A percentile compares a stretch with the other conserved stretches of the same genome.
Conservation (phyloP, 2,797 vertebrate genomes). For the Masticophis lateralis region DNA sequence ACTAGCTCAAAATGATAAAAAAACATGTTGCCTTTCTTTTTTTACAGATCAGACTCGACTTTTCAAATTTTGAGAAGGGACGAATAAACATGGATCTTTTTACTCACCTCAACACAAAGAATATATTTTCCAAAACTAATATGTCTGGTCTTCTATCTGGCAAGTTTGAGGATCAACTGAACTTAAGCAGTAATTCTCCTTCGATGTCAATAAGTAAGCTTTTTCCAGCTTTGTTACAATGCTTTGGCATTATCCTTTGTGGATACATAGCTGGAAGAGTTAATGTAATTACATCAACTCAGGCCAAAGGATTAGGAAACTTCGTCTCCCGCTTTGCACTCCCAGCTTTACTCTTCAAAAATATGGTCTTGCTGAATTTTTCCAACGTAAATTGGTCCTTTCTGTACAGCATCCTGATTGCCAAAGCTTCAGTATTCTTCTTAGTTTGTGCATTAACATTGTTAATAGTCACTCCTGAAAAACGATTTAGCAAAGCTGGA, state of each 20-base stretch:
- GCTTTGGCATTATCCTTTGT: slow-evolving; percentile 95
- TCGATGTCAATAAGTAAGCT: slow-evolving; percentile 91
- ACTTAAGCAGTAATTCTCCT: slow-evolving; percentile 57
- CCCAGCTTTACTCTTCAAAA: slow-evolving; percentile 93
- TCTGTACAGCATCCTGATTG: slow-evolving; percentile 89
- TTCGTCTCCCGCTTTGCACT: slow-evolving; percentile 98
- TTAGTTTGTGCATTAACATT: slow-evolving; percentile 87
- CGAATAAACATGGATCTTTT: slow-evolving; percentile 70
- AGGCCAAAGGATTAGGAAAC: slow-evolving; percentile 92
- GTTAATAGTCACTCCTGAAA: slow-evolving; percentile 83
- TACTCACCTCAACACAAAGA: slow-evolving; percentile 54
- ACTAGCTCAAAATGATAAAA: neutral
- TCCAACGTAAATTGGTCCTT: slow-evolving; percentile 93
- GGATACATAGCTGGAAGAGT: slow-evolving; percentile 91
- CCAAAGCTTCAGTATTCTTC: slow-evolving; percentile 90
- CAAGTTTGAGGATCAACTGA: slow-evolving; percentile 56
- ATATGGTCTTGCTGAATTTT: slow-evolving; percentile 96
- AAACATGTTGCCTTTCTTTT: slow-evolving; percentile 41
- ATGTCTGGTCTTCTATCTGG: slow-evolving; percentile 61
- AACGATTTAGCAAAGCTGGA: slow-evolving; percentile 90
- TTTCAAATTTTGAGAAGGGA: slow-evolving; percentile 42
- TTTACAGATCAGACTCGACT: slow-evolving; percentile 63
- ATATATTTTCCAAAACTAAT: slow-evolving; percentile 60
- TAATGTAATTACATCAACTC: slow-evolving; percentile 88
- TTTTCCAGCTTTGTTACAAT: slow-evolving; percentile 92